phyloP scores from a whole-genome alignment of 2,113 vertebrate genomes.

The Martes martes region DNA sequence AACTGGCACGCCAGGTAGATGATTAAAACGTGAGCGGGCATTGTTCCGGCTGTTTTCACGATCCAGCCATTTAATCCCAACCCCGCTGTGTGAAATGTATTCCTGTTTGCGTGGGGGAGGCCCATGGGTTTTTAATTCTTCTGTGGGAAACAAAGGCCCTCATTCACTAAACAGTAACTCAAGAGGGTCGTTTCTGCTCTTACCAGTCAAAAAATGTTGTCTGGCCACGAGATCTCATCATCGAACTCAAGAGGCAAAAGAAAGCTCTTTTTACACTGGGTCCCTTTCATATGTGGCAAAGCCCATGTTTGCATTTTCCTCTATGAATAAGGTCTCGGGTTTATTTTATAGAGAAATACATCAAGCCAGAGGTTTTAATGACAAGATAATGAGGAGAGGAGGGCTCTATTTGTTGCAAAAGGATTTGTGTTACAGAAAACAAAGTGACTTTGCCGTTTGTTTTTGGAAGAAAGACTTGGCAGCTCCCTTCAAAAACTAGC shows the following conservation, averaged over 20 bases:
- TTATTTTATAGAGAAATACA: constrained; percentile 66
- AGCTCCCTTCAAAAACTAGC: constrained; percentile 23
- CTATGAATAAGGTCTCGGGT: constrained; percentile 43
- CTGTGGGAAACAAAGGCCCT: constrained; percentile 66
- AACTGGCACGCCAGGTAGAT: constrained; percentile 72
- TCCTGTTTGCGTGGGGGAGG: constrained; percentile 74
- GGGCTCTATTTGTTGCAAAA: constrained; percentile 46
- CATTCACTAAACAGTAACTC: constrained; percentile 77
- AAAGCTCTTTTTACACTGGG: constrained; percentile 25
- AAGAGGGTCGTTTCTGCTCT: constrained; percentile 73
- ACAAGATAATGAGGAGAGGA: constrained; percentile 63
- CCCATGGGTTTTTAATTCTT: constrained; percentile 72
- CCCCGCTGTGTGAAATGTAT: constrained; percentile 54
- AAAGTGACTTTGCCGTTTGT: constrained; percentile 60
- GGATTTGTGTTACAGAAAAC: constrained; percentile 71
- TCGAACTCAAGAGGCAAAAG: constrained; percentile 66
- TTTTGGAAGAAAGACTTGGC: constrained; percentile 26
- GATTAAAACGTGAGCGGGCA: constrained; percentile 60
- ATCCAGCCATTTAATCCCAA: constrained; percentile 75
- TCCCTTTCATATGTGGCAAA: constrained; percentile 45
- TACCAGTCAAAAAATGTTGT: constrained; percentile 77
- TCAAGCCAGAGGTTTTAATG: constrained; percentile 62
- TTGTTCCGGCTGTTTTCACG: constrained; percentile 66
- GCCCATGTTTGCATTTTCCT: not conserved
- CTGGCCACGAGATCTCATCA: constrained; percentile 74